Percentiles rank a stretch among this genome's conserved stretches.
Conservation (phyloP, 2,888 invertebrate genomes). For the Acronicta alni region DNA sequence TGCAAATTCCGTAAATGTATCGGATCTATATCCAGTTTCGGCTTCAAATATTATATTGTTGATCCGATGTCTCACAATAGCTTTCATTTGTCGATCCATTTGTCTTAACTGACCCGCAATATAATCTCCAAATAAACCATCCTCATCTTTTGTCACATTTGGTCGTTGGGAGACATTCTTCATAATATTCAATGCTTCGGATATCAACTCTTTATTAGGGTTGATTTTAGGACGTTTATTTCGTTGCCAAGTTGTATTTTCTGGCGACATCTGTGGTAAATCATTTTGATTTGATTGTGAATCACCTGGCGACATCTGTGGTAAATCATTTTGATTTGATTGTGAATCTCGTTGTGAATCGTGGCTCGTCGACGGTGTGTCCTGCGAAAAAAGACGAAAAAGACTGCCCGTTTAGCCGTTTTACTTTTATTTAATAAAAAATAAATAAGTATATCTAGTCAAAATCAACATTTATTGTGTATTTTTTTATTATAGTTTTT, state of each 20-base stretch:
- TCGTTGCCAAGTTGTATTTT: no score
- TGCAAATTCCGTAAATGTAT: conserved; percentile 28
- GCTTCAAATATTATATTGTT: conserved; percentile 51
- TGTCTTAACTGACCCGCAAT: conserved; percentile 43
- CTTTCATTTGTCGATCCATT: conserved; percentile 39
- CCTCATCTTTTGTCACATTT: conserved; percentile 47
- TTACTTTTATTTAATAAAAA: conserved; percentile 23
- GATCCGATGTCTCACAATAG: conserved; percentile 46
- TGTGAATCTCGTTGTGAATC: conserved; percentile 26
- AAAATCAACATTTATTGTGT: conserved; percentile 29
- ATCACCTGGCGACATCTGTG: no score
- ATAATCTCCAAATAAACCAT: conserved; percentile 45
- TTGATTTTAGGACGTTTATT: conserved; percentile 43
- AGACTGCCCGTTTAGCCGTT: conserved; percentile 16
- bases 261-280: no score
- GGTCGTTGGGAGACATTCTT: no score
- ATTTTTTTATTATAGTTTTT: conserved; percentile 26
- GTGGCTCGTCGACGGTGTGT: conserved; percentile 17
- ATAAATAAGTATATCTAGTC: conserved; percentile 28
- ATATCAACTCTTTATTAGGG: conserved; percentile 36
- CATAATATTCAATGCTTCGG: conserved; percentile 45
- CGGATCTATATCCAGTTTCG: conserved; percentile 39
- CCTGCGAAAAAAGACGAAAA: conserved; percentile 22
- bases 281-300: background rate
- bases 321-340: no score